phyloP scores from a whole-genome alignment of 2,888 invertebrate genomes.

The Andrena praecox region DNA sequence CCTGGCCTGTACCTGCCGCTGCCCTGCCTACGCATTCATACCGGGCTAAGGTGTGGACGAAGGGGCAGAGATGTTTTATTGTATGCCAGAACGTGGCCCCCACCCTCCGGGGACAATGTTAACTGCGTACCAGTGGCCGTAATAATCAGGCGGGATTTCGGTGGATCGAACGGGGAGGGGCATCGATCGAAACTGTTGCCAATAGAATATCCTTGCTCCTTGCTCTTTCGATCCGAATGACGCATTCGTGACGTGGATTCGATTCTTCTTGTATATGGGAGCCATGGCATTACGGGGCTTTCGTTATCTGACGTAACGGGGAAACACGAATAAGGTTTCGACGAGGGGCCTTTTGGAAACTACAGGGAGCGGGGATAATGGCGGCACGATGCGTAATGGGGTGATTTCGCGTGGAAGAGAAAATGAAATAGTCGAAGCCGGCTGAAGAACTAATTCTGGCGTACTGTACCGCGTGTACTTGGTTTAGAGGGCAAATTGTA shows the following conservation, averaged over 20 bases:
- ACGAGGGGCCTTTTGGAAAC: background rate
- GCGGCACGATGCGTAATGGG: no score
- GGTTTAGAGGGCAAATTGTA: no score
- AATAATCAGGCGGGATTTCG: conserved; percentile 27
- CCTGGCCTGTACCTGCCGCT: conserved; percentile 59
- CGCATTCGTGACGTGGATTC: background rate
- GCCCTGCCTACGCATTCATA: conserved; percentile 61
- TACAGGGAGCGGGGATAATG: no score
- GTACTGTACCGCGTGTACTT: no score
- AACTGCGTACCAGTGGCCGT: conserved; percentile 7
- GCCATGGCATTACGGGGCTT: background rate
- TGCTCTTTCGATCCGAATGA: background rate
- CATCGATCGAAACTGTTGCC: conserved; percentile 22
- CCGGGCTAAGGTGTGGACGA: conserved; percentile 28
- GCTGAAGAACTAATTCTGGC: no score
- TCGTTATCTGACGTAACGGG: background rate
- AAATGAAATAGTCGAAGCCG: no score
- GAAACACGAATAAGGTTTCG: background rate
- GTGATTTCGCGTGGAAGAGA: no score
- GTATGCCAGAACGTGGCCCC: conserved; percentile 15
- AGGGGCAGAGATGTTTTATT: conserved; percentile 24
- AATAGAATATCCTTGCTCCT: conserved; percentile 15
- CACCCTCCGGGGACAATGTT: background rate
- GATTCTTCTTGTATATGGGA: background rate
- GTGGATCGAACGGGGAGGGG: background rate